Percentiles rank a stretch among this genome's conserved stretches.
phyloP scores from a whole-genome alignment of 2,888 invertebrate species.

The Frankliniella fusca region DNA sequence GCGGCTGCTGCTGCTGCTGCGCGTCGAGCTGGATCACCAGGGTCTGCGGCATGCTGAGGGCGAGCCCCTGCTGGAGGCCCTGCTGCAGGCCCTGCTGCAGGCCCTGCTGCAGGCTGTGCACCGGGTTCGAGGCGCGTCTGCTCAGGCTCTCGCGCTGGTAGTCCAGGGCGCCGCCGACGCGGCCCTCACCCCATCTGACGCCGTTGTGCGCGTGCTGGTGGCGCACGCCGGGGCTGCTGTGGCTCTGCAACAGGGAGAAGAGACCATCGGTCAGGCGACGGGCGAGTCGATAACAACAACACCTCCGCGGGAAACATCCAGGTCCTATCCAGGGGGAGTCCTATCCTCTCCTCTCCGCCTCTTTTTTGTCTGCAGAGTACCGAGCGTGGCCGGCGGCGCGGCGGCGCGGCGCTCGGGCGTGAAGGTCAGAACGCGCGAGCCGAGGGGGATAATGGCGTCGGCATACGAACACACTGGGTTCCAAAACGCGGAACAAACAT shows the following conservation, averaged over 20 bases:
- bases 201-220: constrained; percentile 27
- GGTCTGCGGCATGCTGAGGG: constrained; percentile 28
- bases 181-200: constrained; percentile 28
- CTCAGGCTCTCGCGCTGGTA: constrained; percentile 37
- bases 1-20: constrained; percentile 35
- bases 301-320: background rate
- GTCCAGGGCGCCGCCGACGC: constrained; percentile 27
- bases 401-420: background rate
- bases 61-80: constrained; percentile 33
- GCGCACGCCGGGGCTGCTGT: constrained; percentile 30
- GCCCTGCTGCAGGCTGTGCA: background rate
- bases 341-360: background rate
- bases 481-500: too few species aligned
- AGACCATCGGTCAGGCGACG: background rate
- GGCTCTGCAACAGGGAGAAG: constrained; percentile 29
- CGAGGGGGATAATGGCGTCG: background rate
- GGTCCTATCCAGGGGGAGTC: background rate
- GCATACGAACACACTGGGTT: too few species aligned
- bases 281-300: too few species aligned
- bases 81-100: constrained; percentile 40
- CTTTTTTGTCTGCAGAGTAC: too few species aligned
- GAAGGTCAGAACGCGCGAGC: background rate
- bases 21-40: constrained; percentile 33
- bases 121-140: constrained; percentile 43
- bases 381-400: background rate